Evolutionary conservation across 2,113 vertebrate species (phyloP), one percentile per base, ranked within the genome.

Genomic region (Connochaetes taurinus): DNA sequence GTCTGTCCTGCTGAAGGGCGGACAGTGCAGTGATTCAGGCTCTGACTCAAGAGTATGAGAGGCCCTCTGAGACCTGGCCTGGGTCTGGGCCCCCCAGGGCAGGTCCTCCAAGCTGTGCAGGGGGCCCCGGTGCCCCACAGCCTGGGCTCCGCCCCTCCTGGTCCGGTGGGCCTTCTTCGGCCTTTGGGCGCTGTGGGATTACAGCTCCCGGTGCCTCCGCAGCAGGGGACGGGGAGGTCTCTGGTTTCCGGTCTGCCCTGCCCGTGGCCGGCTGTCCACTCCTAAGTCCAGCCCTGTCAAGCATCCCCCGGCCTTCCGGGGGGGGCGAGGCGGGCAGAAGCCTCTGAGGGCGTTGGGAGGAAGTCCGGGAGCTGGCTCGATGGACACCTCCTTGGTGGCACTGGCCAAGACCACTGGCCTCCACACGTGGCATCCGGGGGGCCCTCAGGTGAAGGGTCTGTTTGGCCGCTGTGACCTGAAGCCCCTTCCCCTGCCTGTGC

Each of bases 241-340:
- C 10, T 45, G 5, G 16, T 7, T 17, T n/a, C 36, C 5, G 1
- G 50, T 19, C 40, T 6, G 14, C 21, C 2, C 27, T n/a, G 78
- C 52, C 62, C 11, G 0, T 0, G 4, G 10, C 0, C 0, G 0
- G 12, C 10, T 7, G 27, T n/a, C 2, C 3, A 5, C 2, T 23
- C 67, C 12, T 7, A 2, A 0, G 53, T 14, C 5, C 1, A 12
- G 3, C 8, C 64, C 87, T 91, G 71, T 29, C 4, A 23, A 14
- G 1, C 4, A 19, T 21, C 40, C 23, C 43, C 82, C 21, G 0
- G 3, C 14, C 29, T 74, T 16, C 50, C 6, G 16, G 31, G 31
- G 0, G 3, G 27, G 36, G 16, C 0, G 7, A 23, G 2, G 1
- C 0, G 2, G 1, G 52, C 16, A 31, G 13, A 16, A 14, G 21